Percentiles rank a stretch among this genome's conserved stretches.
Conservation (phyloP, 2,888 invertebrate genomes). For the Odontocerum albicorne region DNA sequence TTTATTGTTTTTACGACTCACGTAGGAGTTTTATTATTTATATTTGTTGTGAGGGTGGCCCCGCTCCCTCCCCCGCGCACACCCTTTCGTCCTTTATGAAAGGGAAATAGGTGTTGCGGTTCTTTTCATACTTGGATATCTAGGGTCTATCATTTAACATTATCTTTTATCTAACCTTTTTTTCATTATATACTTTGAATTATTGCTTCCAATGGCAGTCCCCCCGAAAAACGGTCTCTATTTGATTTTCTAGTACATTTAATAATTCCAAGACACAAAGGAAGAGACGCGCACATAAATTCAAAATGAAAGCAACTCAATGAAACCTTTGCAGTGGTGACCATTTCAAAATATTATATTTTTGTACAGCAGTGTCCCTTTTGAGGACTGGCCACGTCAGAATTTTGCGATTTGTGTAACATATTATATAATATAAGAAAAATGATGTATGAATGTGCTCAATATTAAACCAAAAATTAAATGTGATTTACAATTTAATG, state of each 20-base stretch:
- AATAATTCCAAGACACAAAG: slow-evolving; percentile 24
- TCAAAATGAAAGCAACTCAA: background rate
- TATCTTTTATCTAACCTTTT: slow-evolving; percentile 24
- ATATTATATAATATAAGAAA: no score
- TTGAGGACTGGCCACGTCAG: no score
- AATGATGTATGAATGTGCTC: no score
- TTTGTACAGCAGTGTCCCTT: no score
- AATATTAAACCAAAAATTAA: no score
- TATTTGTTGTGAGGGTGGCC: slow-evolving; percentile 36
- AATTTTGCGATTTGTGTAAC: no score
- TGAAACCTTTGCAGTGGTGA: background rate
- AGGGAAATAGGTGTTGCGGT: slow-evolving; percentile 21
- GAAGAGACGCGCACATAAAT: background rate
- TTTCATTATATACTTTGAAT: slow-evolving; percentile 24
- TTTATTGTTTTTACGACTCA: slow-evolving; percentile 38
- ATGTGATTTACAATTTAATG: no score
- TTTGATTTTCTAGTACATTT: slow-evolving; percentile 28
- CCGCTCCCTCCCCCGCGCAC: slow-evolving; percentile 6
- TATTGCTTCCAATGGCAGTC: slow-evolving; percentile 16
- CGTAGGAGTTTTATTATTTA: slow-evolving; percentile 38
- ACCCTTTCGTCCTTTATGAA: slow-evolving; percentile 8
- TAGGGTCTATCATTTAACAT: slow-evolving; percentile 24
- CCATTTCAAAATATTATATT: no score
- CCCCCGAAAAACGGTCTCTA: slow-evolving; percentile 19
- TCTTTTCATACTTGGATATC: slow-evolving; percentile 17